phyloP scores from a whole-genome alignment of 2,888 invertebrate species.

The Hartigia nigra region DNA sequence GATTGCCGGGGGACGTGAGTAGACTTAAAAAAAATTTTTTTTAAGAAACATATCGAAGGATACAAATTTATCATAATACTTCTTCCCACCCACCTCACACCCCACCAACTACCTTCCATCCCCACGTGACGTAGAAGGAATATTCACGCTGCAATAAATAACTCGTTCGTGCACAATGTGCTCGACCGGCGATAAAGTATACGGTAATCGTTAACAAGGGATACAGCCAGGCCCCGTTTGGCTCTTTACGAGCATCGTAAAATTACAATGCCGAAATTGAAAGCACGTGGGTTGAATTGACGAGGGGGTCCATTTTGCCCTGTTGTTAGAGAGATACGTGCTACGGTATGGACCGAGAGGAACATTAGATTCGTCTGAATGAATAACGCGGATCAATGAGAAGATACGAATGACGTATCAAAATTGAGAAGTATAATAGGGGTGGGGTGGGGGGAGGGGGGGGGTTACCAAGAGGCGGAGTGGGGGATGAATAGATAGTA shows the following conservation, averaged over 20 bases:
- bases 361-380: background rate
- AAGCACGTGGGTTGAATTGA: slow-evolving; percentile 5
- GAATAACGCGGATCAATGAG: background rate
- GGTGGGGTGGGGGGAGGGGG: too few relatives aligned
- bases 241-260: slow-evolving; percentile 5
- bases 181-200: slow-evolving; percentile 22
- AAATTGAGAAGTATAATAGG: background rate
- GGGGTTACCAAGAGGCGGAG: too few relatives aligned
- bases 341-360: background rate
- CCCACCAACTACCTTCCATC: background rate
- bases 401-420: background rate
- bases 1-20: background rate
- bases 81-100: background rate
- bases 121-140: background rate
- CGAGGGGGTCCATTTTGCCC: background rate
- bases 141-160: slow-evolving; percentile 29
- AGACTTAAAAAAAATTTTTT: background rate
- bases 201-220: slow-evolving; percentile 31
- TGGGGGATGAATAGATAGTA: too few relatives aligned
- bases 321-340: background rate
- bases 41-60: background rate
- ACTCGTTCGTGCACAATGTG: slow-evolving; percentile 23
- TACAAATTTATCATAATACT: background rate
- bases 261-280: slow-evolving; percentile 7
- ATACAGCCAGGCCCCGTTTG: background rate